Base-by-base conservation (phyloP, 2,113 vertebrate species). In the Zosterops hypoxanthus region DNA sequence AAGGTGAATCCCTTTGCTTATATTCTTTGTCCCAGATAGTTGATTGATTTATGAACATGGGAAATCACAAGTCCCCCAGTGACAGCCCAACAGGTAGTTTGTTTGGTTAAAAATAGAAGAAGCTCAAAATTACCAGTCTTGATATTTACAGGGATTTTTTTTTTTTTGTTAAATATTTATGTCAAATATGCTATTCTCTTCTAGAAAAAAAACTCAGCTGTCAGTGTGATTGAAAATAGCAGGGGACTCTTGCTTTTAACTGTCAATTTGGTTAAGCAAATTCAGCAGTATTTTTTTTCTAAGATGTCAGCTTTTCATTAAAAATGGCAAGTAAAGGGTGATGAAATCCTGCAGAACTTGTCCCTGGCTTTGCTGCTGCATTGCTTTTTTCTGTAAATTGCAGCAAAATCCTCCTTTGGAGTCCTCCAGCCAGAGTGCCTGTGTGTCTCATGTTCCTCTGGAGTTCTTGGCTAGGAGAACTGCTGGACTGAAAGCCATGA, bases 111-210 rank as follows among this genome's bases (percentile, higher is more conserved):
- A 75, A 53, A 69, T 25, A 71, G 65, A 84, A 86, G 5, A 36
- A 49, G 44, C 29, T 89, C 33, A 75, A 88, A 83, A 63, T 83
- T 63, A n/a, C 29, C 26, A 22, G 19, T 39, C 46, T 83, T 61
- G 19, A 8, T 65, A 15, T 85, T 96, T 90, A 75, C n/a, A 76
- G n/a, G 9, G 39, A 16, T 61, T 11, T 34, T 49, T 90, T 49
- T 90, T 86, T 80, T 86, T 77, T 36, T 28, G 9, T 69, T 88
- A 72, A 94, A 87, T 90, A 79, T 90, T 92, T 85, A 71, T 89
- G 44, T 90, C 79, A 79, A 61, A 72, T 39, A 73, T 9, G 9
- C 50, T 86, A 50, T 70, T 25, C 18, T 73, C 50, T 16, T 18
- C 31, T 66, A 82, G 59, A 56, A 86, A n/a, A 91, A 86, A 31